These are phyloP conservation scores for Morone chrysops DNA, from an alignment of 2,113 vertebrate species.

Conservation along the genomic window DNA sequence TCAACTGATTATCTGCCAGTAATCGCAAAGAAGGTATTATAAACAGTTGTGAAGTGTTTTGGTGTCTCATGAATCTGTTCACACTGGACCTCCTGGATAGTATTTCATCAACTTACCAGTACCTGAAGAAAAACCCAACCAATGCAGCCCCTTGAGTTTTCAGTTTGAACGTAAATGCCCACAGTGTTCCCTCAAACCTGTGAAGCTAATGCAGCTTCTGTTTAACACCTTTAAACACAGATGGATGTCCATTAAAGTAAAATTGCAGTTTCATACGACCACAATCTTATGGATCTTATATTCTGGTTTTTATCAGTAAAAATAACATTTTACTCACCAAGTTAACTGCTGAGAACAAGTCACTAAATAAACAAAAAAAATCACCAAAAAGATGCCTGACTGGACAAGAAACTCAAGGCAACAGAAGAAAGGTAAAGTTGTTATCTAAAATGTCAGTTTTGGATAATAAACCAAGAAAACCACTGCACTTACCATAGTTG, in stretches of 20 bases:
- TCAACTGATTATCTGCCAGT: no score
- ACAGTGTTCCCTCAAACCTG: neutral
- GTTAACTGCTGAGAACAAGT: neutral
- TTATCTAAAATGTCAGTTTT: no score
- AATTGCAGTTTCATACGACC: neutral
- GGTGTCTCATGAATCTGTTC: no score
- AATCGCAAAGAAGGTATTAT: no score
- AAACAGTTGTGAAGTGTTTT: no score
- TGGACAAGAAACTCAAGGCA: no score
- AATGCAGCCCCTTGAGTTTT: neutral
- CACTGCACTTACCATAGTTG: no score
- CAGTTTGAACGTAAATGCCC: neutral
- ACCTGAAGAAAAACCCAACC: neutral
- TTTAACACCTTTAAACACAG: neutral
- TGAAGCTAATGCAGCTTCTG: neutral
- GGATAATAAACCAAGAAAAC: no score
- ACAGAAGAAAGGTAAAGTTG: neutral
- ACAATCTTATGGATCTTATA: no score
- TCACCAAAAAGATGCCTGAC: no score
- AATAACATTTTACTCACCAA: neutral
- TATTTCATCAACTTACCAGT: neutral
- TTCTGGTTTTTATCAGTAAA: neutral
- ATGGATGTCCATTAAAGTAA: neutral
- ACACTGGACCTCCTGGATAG: neutral
- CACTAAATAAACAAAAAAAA: no score